Evolutionary conservation across 2,797 vertebrate genomes (phyloP).

Genomic region (Dicrostonyx torquatus): DNA sequence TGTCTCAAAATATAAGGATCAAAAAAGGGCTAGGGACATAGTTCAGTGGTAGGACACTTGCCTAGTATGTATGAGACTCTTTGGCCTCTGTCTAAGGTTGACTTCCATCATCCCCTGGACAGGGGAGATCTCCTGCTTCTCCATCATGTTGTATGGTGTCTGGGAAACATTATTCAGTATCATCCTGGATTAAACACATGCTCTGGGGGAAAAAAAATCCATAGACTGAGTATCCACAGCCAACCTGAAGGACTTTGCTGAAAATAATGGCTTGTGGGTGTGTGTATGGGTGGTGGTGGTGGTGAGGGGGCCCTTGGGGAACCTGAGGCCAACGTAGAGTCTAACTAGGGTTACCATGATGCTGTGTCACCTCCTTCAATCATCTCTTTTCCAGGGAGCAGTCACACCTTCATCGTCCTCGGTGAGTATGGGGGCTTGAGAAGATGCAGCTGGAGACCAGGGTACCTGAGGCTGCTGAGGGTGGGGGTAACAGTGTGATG

Average conservation of each 20-base stretch:
- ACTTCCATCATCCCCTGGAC: neutral
- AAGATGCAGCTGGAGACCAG: neutral
- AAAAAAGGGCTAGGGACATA: neutral
- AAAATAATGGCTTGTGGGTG: neutral
- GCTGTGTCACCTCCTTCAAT: neutral
- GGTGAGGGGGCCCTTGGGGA: neutral
- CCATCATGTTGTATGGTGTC: neutral
- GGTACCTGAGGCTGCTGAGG: neutral
- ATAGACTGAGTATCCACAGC: neutral
- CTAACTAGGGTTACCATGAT: neutral
- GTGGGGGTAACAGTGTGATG: neutral
- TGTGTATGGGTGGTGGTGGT: too few relatives aligned
- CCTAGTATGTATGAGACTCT: neutral
- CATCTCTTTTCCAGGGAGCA: slow-evolving; percentile 69
- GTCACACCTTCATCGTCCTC: slow-evolving; percentile 39
- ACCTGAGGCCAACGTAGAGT: neutral
- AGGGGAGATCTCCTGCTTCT: neutral
- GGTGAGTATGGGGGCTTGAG: slow-evolving; percentile 61
- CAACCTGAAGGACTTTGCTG: neutral
- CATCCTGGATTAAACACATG: neutral
- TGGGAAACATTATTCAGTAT: neutral
- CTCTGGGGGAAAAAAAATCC: neutral
- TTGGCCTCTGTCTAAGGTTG: too few relatives aligned
- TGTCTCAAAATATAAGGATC: neutral
- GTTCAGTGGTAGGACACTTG: neutral